Conservation (phyloP, 2,888 invertebrate genomes). For the Aporophyla lueneburgensis region DNA sequence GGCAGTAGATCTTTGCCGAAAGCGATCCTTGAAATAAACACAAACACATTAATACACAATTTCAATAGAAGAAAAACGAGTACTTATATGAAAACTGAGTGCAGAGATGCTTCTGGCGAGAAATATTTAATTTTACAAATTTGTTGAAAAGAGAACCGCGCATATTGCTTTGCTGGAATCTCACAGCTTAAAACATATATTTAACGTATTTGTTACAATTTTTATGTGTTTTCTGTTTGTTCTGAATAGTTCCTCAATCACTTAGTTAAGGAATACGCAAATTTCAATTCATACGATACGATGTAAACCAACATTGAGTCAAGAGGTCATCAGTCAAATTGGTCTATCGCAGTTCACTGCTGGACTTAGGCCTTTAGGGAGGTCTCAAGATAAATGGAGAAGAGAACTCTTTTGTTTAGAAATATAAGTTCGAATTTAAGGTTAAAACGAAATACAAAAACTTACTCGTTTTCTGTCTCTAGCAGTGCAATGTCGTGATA, state of each 20-base stretch:
- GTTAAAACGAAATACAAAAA: no score
- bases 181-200: not conserved
- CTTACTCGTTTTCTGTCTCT: slow-evolving; percentile 65
- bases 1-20: slow-evolving; percentile 55
- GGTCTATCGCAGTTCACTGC: no score
- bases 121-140: not conserved
- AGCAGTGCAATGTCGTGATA: slow-evolving; percentile 78
- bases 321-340: not conserved
- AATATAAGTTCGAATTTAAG: not conserved
- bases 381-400: no score
- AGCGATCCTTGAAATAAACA: slow-evolving; percentile 37
- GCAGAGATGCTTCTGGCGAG: not conserved
- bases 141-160: not conserved
- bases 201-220: not conserved
- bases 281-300: not conserved
- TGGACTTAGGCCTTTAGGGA: no score
- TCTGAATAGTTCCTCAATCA: not conserved
- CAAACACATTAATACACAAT: not conserved
- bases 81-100: not conserved
- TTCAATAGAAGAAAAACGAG: not conserved
- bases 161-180: not conserved
- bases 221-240: not conserved
- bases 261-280: not conserved
- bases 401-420: not conserved
- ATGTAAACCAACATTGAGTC: no score